These are phyloP conservation scores for Ciconia boyciana DNA, from an alignment of 2,113 vertebrate genomes.

Conservation along the genomic window DNA sequence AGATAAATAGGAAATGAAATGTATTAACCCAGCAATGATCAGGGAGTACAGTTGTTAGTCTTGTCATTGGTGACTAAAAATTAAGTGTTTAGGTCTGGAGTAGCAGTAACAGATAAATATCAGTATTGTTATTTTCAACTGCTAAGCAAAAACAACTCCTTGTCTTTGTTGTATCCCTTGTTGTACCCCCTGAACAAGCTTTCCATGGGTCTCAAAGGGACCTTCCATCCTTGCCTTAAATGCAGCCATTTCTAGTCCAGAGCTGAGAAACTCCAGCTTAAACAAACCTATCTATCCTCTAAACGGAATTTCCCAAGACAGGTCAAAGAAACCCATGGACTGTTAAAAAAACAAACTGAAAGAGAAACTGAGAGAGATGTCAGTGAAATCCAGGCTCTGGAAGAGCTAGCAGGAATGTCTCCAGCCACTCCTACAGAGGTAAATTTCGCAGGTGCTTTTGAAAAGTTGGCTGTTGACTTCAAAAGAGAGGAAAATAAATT, in stretches of 20 bases:
- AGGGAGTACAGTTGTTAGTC: background rate
- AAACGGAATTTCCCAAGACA: background rate
- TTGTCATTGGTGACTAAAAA: background rate
- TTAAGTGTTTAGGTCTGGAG: background rate
- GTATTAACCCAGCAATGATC: background rate
- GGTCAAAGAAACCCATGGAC: background rate
- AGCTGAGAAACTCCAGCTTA: background rate
- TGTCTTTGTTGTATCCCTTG: background rate
- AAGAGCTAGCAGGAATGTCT: background rate
- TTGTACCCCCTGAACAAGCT: background rate
- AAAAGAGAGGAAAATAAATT: constrained; percentile 21
- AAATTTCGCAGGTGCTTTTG: constrained; percentile 10
- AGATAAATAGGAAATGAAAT: background rate
- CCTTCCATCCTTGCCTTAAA: background rate
- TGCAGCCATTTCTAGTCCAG: background rate
- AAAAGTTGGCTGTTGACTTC: constrained; percentile 7
- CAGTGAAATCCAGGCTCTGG: background rate
- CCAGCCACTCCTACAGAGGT: background rate
- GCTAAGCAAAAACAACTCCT: background rate
- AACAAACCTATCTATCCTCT: background rate
- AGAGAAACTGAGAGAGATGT: background rate
- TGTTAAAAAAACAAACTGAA: background rate
- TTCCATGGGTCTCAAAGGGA: background rate
- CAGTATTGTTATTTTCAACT: background rate
- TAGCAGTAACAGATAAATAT: background rate